These are phyloP conservation scores for Drosophila siamana DNA, from an alignment of 2,888 invertebrate species.

Conservation along the genomic window DNA sequence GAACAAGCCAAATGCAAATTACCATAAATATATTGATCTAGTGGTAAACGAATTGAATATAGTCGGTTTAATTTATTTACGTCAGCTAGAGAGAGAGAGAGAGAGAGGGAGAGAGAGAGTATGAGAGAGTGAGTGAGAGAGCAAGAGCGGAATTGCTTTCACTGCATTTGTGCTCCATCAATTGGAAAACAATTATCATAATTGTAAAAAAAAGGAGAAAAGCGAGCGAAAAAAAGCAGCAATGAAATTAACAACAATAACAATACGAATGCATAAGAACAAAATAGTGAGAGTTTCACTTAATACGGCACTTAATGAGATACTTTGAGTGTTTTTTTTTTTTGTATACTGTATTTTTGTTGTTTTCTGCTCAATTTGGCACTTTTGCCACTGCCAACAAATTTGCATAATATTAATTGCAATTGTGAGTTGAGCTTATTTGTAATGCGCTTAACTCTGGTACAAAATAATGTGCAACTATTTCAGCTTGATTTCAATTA, in stretches of 20 bases:
- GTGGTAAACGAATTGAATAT: slow-evolving; percentile 48
- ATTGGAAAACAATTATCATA: slow-evolving; percentile 81
- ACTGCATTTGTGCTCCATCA: slow-evolving; percentile 68
- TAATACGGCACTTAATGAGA: slow-evolving; percentile 25
- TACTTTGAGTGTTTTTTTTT: slow-evolving; percentile 8
- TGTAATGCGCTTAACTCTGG: slow-evolving; percentile 59
- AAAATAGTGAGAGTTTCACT: slow-evolving; percentile 13
- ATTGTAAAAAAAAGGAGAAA: slow-evolving; percentile 46
- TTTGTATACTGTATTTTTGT: too few relatives aligned
- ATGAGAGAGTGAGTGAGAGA: background rate
- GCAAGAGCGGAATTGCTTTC: slow-evolving; percentile 34
- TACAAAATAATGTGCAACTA: slow-evolving; percentile 6
- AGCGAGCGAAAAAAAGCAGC: background rate
- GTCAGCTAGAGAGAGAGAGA: background rate
- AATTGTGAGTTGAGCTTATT: slow-evolving; percentile 51
- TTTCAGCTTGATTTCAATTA: slow-evolving; percentile 50
- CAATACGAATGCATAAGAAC: background rate
- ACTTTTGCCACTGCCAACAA: slow-evolving; percentile 23
- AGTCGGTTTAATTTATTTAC: slow-evolving; percentile 40
- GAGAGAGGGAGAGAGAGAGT: background rate
- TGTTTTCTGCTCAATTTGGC: slow-evolving; percentile 12
- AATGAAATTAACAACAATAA: background rate
- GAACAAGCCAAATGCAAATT: slow-evolving; percentile 52
- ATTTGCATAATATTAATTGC: slow-evolving; percentile 68
- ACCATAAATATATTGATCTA: slow-evolving; percentile 54